Evolutionary conservation across 2,797 vertebrate species (phyloP).

Genomic region (Paguma larvata): DNA sequence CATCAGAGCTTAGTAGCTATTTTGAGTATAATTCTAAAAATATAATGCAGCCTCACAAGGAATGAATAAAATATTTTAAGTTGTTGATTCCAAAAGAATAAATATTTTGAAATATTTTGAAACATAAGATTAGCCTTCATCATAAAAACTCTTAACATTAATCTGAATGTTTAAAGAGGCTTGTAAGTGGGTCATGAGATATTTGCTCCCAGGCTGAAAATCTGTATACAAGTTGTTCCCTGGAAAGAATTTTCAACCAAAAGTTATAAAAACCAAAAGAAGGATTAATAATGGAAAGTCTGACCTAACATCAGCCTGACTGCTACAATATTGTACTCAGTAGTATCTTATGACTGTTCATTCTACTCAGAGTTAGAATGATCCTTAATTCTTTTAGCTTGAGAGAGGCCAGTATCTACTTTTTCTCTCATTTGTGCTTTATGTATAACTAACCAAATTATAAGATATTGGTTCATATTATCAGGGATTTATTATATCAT

Average conservation of each 20-base stretch:
- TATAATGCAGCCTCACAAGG: not conserved
- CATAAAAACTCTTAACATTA: conserved; percentile 10
- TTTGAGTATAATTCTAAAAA: not conserved
- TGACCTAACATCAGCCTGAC: not conserved
- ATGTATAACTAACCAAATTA: not conserved
- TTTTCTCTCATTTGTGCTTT: not conserved
- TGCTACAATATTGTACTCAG: not conserved
- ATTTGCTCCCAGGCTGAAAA: conserved; percentile 53
- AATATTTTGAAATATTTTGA: conserved; percentile 55
- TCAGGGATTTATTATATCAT: not conserved
- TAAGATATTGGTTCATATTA: not conserved
- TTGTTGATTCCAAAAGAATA: conserved; percentile 42
- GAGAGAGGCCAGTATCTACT: not conserved
- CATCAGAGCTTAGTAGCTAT: not conserved
- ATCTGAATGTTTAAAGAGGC: conserved; percentile 13
- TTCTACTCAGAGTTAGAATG: not conserved
- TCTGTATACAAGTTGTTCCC: conserved; percentile 56
- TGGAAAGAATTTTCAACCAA: conserved; percentile 73
- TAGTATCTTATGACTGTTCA: not conserved
- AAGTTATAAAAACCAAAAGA: conserved; percentile 64
- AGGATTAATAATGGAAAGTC: conserved; percentile 63
- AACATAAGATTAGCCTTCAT: conserved; percentile 61
- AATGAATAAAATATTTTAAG: conserved; percentile 45
- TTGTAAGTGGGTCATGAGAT: conserved; percentile 11
- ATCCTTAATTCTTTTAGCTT: not conserved